Evolutionary conservation across 2,797 vertebrate species (phyloP), one percentile per base, ranked within the genome.

Genomic region (Luscinia megarhynchos): DNA sequence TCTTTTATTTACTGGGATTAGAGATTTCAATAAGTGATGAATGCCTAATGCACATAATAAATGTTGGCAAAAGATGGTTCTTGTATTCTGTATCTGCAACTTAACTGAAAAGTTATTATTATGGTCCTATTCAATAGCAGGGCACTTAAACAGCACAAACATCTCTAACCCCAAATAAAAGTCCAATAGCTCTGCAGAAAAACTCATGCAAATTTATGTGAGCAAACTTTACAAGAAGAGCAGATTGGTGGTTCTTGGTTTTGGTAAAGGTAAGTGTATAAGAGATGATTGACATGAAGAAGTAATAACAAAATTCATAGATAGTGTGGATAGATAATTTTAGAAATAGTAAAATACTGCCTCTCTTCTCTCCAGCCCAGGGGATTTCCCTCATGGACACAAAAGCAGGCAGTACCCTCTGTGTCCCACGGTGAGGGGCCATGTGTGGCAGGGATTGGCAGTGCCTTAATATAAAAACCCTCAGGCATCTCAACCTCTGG

Each of bases 1-100:
- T 76, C 36, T 93, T 80, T 81, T 93, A 76, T 94, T 94, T 88
- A 73, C 53, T 51, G 41, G 41, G 67, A 93, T 92, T 95, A 85
- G 48, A 73, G 82, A 86, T 87, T 87, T 92, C 73, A 73, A 51
- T 89, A 84, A 16, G 17, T 27, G 51, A 69, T 46, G 55, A 88
- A 84, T 12, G 36, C 22, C 27, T 76, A 73, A 91, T 32, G 29
- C 24, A 82, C 38, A 57, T 55, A 88, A 64, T 34, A 85, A 55
- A 64, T 57, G 38, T 34, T 69, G 73, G 69, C 40, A 84, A 86
- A 53, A 34, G 19, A n/a, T 45, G n/a, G 40, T 50, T 66, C 57
- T 46, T 74, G 26, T 64, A 72, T 80, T 81, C 69, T 75, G 58
- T 26, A 85, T 26, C 36, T 78, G 21, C 61, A 92, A 15, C 36